Base-by-base conservation (phyloP, 35 echinoderm and acorn worm genomes). In the Lytechinus variegatus region DNA sequence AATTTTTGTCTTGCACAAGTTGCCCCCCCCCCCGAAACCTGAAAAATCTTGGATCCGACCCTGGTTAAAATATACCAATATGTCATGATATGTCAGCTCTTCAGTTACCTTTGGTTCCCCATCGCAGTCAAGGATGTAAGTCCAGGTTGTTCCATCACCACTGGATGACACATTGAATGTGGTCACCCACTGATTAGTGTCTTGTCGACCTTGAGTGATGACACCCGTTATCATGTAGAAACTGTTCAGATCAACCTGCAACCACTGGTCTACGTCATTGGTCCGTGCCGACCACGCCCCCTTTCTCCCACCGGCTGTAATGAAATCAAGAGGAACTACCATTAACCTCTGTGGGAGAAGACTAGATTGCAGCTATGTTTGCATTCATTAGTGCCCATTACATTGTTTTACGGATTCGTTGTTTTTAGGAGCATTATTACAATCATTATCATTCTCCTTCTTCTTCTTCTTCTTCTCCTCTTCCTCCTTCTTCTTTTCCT, bases 181-280 rank as follows among this genome's bases (percentile, higher is more conserved):
- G 9, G 96, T 97, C 52, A 97, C 96, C 96, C 96, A 97, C 28
- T 95, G 87, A 9, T 92, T 44, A 56, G 27, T n/a, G 52, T 95
- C 95, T 27, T 87, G 66, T 87, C 96, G 27, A 52, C 96, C 96
- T 54, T 97, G 96, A 14, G 96, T 97, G 51, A 95, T 92, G 3
- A 97, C 51, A 13, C 94, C 96, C 9, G 58, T 87, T 13, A 97
- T 79, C 1, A 86, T 52, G 28, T 91, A 96, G 57, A 54, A 61
- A 8, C 16, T 87, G 19, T 14, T 24, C 27, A 97, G 86, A 87
- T 97, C 90, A 6, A 97, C 91, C 53, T 87, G 94, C 13, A 97
- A 53, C 91, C 95, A 97, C 71, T 97, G 96, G 92, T 95, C 79
- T 51, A 21, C 53, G 27, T 97, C 72, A 52, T 87, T 66, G 1